Evolutionary conservation across 2,113 vertebrate species (phyloP), one percentile per base, ranked within the genome.

Genomic region (Cyanoramphus novaezelandiae): DNA sequence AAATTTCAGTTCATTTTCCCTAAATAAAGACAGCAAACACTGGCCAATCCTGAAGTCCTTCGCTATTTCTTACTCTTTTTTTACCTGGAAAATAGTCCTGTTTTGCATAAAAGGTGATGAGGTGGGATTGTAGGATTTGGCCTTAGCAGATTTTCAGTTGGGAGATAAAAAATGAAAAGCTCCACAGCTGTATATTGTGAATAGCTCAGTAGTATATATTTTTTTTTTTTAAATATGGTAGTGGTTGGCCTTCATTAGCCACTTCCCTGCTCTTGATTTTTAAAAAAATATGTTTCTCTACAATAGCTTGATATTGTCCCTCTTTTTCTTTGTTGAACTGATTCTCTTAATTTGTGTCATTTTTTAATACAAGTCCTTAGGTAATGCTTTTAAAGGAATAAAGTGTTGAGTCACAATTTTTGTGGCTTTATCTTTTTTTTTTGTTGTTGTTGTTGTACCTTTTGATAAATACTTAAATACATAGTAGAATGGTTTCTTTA

Each of bases 1-100:
- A 78, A 92, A 91, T 94, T 92, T 83, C 55, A 24, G 52, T 86
- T 86, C 10, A 35, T 93, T 93, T 92, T 90, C 52, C 43, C 79
- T 86, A 77, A 80, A 90, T 43, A 79, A 29, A 74, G 43, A 55
- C 10, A 24, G 63, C 60, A 79, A 93, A 76, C 17, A 4, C 46
- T 91, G 74, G 47, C 76, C 70, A 85, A 0, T 78, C 44, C 64
- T 29, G 19, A 91, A 84, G 52, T 57, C 49, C 39, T 86, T 90
- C 82, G 39, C 46, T 91, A n/a, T 87, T 87, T 92, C 70, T 90
- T 70, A 52, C 12, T 87, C 53, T n/a, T 20, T 55, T 90, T 88
- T 95, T 86, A 84, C 87, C 92, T 95, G 67, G 85, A 46, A 93
- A 92, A 91, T 72, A 80, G 35, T 47, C 43, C 23, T 64, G 44